phyloP scores from a whole-genome alignment of 2,888 invertebrate species.

The Nomada goodeniana region DNA sequence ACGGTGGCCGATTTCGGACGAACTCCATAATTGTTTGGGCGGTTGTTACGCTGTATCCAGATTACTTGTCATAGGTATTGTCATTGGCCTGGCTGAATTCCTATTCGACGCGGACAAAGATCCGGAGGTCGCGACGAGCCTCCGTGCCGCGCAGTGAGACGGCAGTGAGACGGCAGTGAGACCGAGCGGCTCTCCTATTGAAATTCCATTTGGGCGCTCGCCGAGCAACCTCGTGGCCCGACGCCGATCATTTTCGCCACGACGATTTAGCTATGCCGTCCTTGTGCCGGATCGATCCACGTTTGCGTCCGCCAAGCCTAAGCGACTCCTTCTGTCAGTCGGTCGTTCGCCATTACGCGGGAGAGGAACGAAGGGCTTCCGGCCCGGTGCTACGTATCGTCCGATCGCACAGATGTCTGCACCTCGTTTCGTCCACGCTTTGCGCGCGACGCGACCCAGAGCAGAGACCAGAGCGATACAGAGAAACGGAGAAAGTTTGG shows the following conservation, averaged over 20 bases:
- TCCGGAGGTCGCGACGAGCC: too few relatives aligned
- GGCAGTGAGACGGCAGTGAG: too few relatives aligned
- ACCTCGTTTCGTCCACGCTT: background rate
- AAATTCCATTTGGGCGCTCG: slow-evolving; percentile 63
- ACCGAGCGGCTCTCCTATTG: slow-evolving; percentile 46
- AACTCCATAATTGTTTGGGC: slow-evolving; percentile 8
- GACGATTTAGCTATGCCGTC: slow-evolving; percentile 67
- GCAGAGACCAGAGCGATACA: too few relatives aligned
- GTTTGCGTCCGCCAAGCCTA: slow-evolving; percentile 48
- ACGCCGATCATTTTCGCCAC: slow-evolving; percentile 61
- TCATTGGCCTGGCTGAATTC: too few relatives aligned
- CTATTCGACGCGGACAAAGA: slow-evolving; percentile 2
- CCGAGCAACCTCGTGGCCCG: slow-evolving; percentile 51
- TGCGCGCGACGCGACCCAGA: background rate
- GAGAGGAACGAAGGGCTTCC: slow-evolving; percentile 26
- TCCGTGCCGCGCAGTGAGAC: too few relatives aligned
- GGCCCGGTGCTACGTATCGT: too few relatives aligned
- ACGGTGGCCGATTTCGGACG: slow-evolving; percentile 17
- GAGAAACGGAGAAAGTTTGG: background rate
- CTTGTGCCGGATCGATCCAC: slow-evolving; percentile 66
- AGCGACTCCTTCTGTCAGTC: slow-evolving; percentile 25
- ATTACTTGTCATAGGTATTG: too few relatives aligned
- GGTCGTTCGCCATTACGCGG: slow-evolving; percentile 24
- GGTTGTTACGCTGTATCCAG: too few relatives aligned
- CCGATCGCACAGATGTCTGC: background rate